A percentile compares a stretch with the other conserved stretches of the same genome.
Evolutionary conservation across 2,888 invertebrate genomes (phyloP).

Genomic region (Stenodera caucasica): DNA sequence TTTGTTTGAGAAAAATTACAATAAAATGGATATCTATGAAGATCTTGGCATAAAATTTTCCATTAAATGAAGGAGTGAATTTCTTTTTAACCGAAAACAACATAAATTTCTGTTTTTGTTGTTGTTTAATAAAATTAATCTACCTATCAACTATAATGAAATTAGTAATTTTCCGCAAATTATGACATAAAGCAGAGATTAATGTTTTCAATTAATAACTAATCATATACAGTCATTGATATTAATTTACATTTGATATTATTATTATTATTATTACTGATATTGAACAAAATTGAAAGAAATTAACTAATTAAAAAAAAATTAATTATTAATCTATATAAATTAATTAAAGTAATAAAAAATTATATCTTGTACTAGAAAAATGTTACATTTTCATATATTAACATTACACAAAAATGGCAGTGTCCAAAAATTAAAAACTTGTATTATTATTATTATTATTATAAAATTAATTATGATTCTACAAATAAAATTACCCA

Average conservation of each 20-base stretch:
- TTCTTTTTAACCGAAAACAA: no score
- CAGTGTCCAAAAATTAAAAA: constrained; percentile 27
- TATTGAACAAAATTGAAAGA: neutral
- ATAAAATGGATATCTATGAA: neutral
- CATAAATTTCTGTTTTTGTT: no score
- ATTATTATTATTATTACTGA: constrained; percentile 10
- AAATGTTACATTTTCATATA: constrained; percentile 16
- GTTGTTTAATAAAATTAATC: constrained; percentile 28
- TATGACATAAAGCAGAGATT: constrained; percentile 27
- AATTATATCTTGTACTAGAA: constrained; percentile 24
- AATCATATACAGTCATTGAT: constrained; percentile 23
- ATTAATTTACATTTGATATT: constrained; percentile 25
- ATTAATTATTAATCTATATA: constrained; percentile 16
- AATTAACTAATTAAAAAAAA: constrained; percentile 12
- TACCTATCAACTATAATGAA: constrained; percentile 26
- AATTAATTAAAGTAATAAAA: constrained; percentile 11
- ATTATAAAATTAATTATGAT: constrained; percentile 17
- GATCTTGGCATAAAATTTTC: neutral
- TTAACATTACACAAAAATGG: constrained; percentile 21
- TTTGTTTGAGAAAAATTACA: neutral
- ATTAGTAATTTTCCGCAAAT: constrained; percentile 29
- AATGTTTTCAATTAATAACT: neutral
- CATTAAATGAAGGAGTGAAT: no score
- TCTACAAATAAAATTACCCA: constrained; percentile 22
- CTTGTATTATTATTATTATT: constrained; percentile 1